Evolutionary conservation across 2,113 vertebrate genomes (phyloP).

Genomic region (Misgurnus anguillicaudatus): DNA sequence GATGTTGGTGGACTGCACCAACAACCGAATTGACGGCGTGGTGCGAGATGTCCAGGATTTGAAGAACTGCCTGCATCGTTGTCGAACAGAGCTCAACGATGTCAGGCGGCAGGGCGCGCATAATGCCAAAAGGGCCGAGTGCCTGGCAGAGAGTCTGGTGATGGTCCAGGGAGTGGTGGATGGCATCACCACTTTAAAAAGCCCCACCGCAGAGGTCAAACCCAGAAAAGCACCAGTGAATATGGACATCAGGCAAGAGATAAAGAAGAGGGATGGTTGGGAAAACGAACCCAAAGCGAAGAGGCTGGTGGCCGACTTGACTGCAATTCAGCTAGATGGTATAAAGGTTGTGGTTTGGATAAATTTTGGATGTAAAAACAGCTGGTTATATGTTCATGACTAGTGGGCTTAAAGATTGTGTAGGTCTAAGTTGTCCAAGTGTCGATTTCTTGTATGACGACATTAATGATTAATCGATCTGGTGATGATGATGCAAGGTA

Average conservation of each 20-base stretch:
- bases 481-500: too few relatives aligned
- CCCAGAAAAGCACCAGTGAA: conserved; percentile 56
- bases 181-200: conserved; percentile 48
- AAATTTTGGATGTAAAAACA: neutral
- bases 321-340: conserved; percentile 66
- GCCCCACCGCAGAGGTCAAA: conserved; percentile 20
- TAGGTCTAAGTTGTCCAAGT: too few relatives aligned
- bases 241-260: conserved; percentile 42
- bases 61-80: conserved; percentile 61
- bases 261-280: conserved; percentile 46
- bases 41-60: conserved; percentile 72
- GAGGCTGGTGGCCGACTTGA: conserved; percentile 72
- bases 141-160: conserved; percentile 67
- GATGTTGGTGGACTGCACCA: conserved; percentile 68
- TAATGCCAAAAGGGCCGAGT: conserved; percentile 60
- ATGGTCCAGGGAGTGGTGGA: conserved; percentile 64
- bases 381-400: too few relatives aligned
- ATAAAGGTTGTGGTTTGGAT: conserved; percentile 63
- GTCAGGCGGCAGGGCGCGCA: conserved; percentile 60
- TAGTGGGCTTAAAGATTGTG: too few relatives aligned
- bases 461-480: too few relatives aligned
- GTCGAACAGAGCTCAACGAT: conserved; percentile 61
- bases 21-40: conserved; percentile 65
- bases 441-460: too few relatives aligned
- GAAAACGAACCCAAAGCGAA: conserved; percentile 64